Percentiles rank a stretch among this genome's conserved stretches.
These are phyloP conservation scores for Tipula confusa DNA, from an alignment of 2,888 invertebrate genomes.

Conservation along the genomic window DNA sequence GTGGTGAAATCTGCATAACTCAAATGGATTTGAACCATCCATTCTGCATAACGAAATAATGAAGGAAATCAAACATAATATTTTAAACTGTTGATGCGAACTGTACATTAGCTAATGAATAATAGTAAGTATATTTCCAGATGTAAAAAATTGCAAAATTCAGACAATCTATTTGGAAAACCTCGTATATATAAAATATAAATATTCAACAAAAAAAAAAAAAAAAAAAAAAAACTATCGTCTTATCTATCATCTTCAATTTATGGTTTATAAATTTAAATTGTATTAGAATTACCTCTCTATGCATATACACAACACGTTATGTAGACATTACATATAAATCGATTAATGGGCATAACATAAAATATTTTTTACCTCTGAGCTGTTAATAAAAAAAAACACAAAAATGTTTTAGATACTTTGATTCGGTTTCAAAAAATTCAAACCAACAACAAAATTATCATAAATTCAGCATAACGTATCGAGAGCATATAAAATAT, in stretches of 20 bases:
- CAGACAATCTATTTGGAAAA: too few species aligned
- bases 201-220: too few species aligned
- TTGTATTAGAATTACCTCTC: neutral
- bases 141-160: too few species aligned
- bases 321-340: neutral
- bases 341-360: neutral
- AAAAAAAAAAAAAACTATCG: too few species aligned
- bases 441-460: neutral
- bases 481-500: neutral
- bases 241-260: neutral
- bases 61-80: too few species aligned
- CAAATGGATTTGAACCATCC: too few species aligned
- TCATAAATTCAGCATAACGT: neutral
- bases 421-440: neutral
- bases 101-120: too few species aligned
- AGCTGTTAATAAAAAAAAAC: neutral
- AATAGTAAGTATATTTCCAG: too few species aligned
- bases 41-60: too few species aligned
- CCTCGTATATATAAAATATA: too few species aligned
- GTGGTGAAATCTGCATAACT: too few species aligned
- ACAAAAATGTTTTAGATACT: neutral
- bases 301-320: neutral
- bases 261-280: neutral
- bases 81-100: too few species aligned
- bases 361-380: neutral